A percentile compares a stretch with the other conserved stretches of the same genome.
These are phyloP conservation scores for Cryptops parisi DNA, from an alignment of 2,888 invertebrate genomes.

Conservation along the genomic window DNA sequence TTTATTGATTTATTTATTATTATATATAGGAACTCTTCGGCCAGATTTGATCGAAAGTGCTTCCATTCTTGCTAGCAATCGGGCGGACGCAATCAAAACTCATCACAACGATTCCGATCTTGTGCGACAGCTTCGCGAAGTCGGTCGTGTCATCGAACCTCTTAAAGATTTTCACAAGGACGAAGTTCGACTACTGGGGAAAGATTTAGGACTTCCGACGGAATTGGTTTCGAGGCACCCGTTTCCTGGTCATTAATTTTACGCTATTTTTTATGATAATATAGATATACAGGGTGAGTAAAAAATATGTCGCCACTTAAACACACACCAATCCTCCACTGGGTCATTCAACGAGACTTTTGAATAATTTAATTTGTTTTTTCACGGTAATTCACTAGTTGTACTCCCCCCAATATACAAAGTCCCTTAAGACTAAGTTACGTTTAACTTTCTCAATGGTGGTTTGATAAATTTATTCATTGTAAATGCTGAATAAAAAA, in stretches of 20 bases:
- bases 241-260: slow-evolving; percentile 53
- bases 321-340: too few relatives aligned
- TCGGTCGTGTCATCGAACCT: slow-evolving; percentile 91
- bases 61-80: slow-evolving; percentile 58
- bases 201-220: slow-evolving; percentile 72
- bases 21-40: slow-evolving; percentile 58
- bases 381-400: too few relatives aligned
- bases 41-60: slow-evolving; percentile 99
- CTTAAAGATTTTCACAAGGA: slow-evolving; percentile 98
- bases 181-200: slow-evolving; percentile 77
- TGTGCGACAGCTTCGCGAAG: slow-evolving; percentile 54
- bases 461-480: too few relatives aligned
- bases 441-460: too few relatives aligned
- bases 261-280: neutral
- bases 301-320: too few relatives aligned
- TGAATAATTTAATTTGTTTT: too few relatives aligned
- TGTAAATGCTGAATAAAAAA: too few relatives aligned
- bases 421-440: too few relatives aligned
- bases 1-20: neutral
- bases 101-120: slow-evolving; percentile 98
- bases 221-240: slow-evolving; percentile 89
- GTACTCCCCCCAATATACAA: too few relatives aligned
- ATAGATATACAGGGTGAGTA: too few relatives aligned
- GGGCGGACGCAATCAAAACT: slow-evolving; percentile 95
- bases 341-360: too few relatives aligned